Percentiles rank a stretch among this genome's conserved stretches.
Evolutionary conservation across 1,140 invertebrate species (phyloP).

Genomic region (Cataglyphis hispanica): DNA sequence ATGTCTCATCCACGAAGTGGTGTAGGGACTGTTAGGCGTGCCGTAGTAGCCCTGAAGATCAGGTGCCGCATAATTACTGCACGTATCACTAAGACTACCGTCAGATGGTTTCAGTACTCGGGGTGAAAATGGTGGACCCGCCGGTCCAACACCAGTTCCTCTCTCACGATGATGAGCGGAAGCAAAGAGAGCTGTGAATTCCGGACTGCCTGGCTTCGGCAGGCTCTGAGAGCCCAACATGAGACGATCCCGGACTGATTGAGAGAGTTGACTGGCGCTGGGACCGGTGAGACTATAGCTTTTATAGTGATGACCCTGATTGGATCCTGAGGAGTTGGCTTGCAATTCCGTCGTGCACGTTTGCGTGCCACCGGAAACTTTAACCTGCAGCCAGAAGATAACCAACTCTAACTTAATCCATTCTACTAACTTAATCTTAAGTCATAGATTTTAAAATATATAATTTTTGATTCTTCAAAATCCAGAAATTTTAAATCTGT

Average conservation of each 20-base stretch:
- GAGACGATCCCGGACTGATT: conserved; percentile 93
- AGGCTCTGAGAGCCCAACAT: conserved; percentile 93
- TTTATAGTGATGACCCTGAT: conserved; percentile 88
- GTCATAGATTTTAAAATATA: background rate
- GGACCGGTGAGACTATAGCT: conserved; percentile 94
- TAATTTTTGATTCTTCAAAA: background rate
- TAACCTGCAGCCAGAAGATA: conserved; percentile 83
- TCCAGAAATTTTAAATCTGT: background rate
- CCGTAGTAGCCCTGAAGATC: conserved; percentile 86
- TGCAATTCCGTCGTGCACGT: conserved; percentile 93
- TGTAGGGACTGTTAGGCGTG: conserved; percentile 86
- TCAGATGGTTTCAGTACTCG: conserved; percentile 86
- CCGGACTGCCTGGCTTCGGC: conserved; percentile 91
- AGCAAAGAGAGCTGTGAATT: conserved; percentile 88
- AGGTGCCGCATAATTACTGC: conserved; percentile 87
- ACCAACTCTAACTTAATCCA: conserved; percentile 18
- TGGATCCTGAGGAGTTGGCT: conserved; percentile 80
- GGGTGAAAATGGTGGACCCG: conserved; percentile 85
- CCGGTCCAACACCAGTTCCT: conserved; percentile 78
- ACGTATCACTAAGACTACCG: conserved; percentile 92
- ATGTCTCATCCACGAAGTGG: conserved; percentile 88
- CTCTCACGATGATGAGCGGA: conserved; percentile 84
- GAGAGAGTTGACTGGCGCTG: conserved; percentile 93
- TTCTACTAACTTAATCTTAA: background rate
- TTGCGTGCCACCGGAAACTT: conserved; percentile 95